phyloP scores from a whole-genome alignment of 2,888 invertebrate genomes.

The Meta bourneti region DNA sequence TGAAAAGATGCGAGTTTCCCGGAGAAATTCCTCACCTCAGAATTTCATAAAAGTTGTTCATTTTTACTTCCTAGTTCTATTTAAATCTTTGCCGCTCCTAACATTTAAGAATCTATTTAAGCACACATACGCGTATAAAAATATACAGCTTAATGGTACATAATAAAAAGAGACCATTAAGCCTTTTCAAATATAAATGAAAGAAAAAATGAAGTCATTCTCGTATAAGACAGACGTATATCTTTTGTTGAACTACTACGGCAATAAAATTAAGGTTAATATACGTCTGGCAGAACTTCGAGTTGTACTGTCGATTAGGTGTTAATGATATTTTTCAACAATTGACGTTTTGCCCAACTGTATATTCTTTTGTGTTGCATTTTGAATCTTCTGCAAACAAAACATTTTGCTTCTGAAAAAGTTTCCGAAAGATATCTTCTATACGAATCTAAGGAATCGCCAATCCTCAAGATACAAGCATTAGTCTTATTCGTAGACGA shows the following conservation, averaged over 20 bases:
- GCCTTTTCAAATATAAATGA: background rate
- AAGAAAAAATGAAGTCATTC: background rate
- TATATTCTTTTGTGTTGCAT: slow-evolving; percentile 6
- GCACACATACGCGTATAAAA: background rate
- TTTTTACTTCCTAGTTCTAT: background rate
- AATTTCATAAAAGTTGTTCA: too few relatives aligned
- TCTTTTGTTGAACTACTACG: background rate
- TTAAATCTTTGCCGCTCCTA: background rate
- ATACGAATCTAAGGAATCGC: background rate
- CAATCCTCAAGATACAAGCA: background rate
- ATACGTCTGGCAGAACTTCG: background rate
- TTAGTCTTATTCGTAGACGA: background rate
- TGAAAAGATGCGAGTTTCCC: too few relatives aligned
- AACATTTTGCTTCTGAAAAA: background rate
- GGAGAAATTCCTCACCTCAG: too few relatives aligned
- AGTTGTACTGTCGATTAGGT: background rate
- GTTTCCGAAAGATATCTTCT: background rate
- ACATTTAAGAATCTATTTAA: background rate
- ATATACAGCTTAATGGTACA: too few relatives aligned
- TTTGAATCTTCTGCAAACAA: background rate
- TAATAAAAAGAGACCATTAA: too few relatives aligned
- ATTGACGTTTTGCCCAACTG: slow-evolving; percentile 12
- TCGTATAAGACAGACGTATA: background rate
- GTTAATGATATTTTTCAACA: slow-evolving; percentile 3
- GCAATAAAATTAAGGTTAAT: background rate